phyloP scores from a whole-genome alignment of 2,888 invertebrate species.

The Eristalinus aeneus region DNA sequence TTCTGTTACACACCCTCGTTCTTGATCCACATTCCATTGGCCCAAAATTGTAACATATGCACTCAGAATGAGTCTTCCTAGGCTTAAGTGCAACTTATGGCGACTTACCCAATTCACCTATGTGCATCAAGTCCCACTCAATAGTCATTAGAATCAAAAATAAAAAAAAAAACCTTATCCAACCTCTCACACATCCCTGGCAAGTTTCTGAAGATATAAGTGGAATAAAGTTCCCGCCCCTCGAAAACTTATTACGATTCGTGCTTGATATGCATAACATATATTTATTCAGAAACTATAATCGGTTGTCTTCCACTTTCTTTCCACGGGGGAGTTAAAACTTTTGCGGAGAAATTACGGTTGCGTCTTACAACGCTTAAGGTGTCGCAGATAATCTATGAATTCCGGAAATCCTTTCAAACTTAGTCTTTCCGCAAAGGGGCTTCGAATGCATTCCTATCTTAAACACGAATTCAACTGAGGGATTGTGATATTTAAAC shows the following conservation, averaged over 20 bases:
- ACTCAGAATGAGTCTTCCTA: no score
- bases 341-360: conserved; percentile 59
- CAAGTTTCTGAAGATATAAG: neutral
- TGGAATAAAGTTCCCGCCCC: neutral
- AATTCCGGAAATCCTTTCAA: conserved; percentile 63
- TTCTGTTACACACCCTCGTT: no score
- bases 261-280: neutral
- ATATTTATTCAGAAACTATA: neutral
- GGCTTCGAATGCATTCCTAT: neutral
- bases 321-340: conserved; percentile 12
- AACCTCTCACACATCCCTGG: neutral
- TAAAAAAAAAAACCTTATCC: no score
- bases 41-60: no score
- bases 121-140: no score
- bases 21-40: no score
- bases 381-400: conserved; percentile 63
- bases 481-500: neutral
- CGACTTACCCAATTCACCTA: no score
- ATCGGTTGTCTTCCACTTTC: neutral
- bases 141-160: no score
- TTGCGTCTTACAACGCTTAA: conserved; percentile 56
- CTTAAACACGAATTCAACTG: neutral
- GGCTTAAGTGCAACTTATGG: no score
- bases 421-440: conserved; percentile 42
- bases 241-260: neutral